phyloP scores from a whole-genome alignment of 2,113 vertebrate species.

The Herpailurus yagouaroundi region DNA sequence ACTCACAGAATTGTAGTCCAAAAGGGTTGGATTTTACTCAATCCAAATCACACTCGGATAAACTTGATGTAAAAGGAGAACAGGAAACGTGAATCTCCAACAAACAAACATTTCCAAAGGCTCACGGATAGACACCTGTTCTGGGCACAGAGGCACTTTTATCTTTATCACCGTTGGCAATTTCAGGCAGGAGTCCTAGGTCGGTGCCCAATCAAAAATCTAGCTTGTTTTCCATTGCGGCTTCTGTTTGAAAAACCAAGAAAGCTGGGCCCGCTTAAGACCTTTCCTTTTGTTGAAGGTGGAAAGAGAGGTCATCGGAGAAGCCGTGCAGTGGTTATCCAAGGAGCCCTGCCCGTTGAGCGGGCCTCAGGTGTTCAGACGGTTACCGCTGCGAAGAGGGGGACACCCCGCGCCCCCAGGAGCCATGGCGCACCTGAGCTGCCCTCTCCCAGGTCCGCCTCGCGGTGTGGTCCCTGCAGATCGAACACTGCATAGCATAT shows the following conservation, averaged over 20 bases:
- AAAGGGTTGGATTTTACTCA: neutral
- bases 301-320: neutral
- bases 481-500: no score
- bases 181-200: neutral
- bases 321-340: neutral
- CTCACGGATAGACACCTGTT: neutral
- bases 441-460: neutral
- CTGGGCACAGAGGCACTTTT: neutral
- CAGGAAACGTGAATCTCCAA: neutral
- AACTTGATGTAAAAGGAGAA: neutral
- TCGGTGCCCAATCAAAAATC: neutral
- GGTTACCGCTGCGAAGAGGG: no score
- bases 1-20: neutral
- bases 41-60: neutral
- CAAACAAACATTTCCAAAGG: neutral
- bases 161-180: neutral
- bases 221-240: neutral
- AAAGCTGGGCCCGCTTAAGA: neutral
- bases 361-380: neutral
- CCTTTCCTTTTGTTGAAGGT: neutral
- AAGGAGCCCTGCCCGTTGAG: neutral
- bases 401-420: fast-evolving
- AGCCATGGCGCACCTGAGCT: neutral
- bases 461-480: fast-evolving
- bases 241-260: neutral